These are phyloP conservation scores for Limnodromus scolopaceus DNA, from an alignment of 2,797 vertebrate species.

Conservation along the genomic window DNA sequence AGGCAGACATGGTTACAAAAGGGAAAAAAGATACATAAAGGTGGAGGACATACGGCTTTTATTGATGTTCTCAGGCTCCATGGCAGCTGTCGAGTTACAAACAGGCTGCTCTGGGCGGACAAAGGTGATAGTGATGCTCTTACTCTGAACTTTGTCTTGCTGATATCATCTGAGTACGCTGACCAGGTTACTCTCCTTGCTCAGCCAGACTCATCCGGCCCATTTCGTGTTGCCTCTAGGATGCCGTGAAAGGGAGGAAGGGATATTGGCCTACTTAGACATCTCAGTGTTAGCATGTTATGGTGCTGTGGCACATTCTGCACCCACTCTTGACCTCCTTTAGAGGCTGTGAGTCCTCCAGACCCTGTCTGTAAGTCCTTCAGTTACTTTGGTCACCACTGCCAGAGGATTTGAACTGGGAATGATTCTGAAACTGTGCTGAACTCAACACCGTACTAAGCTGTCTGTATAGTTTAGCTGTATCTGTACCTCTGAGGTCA, in stretches of 20 bases:
- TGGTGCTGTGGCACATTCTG: neutral
- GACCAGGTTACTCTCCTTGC: neutral
- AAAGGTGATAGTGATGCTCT: neutral
- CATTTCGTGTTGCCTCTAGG: neutral
- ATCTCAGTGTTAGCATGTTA: neutral
- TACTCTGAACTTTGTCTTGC: neutral
- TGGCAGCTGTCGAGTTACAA: slow-evolving; percentile 19
- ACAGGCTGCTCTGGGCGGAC: neutral
- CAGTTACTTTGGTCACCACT: neutral
- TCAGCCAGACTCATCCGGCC: neutral
- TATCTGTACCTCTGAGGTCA: neutral
- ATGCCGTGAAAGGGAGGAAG: neutral
- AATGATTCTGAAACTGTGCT: neutral
- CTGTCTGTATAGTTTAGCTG: neutral
- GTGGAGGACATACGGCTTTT: neutral
- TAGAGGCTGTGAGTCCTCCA: neutral
- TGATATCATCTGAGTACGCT: neutral
- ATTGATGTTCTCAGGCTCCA: slow-evolving; percentile 21
- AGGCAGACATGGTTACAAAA: slow-evolving; percentile 40
- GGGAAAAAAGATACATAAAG: slow-evolving; percentile 13
- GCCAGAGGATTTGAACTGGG: neutral
- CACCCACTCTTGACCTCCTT: accelerated
- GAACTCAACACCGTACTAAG: neutral
- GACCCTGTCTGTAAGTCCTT: neutral
- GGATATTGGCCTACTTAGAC: neutral